These are phyloP conservation scores for Brachionus plicatilis DNA, from an alignment of 1,140 invertebrate genomes.

Conservation along the genomic window DNA sequence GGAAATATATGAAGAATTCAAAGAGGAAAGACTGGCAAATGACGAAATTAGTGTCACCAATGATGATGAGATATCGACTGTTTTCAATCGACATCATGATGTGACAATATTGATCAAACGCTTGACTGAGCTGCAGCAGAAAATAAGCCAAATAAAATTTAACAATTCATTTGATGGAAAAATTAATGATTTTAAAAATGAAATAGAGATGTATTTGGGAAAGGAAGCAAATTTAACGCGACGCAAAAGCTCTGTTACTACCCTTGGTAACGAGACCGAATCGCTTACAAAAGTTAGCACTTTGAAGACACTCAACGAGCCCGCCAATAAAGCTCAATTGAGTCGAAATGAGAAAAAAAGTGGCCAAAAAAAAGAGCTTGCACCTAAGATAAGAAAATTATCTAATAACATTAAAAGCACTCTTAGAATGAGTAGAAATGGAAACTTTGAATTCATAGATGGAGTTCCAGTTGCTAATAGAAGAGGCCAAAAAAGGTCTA, in stretches of 20 bases:
- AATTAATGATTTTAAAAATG: not conserved
- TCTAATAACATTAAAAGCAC: not conserved
- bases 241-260: not conserved
- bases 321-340: not conserved
- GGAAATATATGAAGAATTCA: not conserved
- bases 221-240: not conserved
- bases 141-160: not conserved
- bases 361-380: not conserved
- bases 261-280: not conserved
- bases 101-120: not conserved
- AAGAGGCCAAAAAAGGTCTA: slow-evolving; percentile 2
- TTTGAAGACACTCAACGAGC: not conserved
- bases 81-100: not conserved
- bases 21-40: not conserved
- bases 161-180: not conserved
- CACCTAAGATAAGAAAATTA: not conserved
- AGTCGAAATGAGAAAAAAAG: not conserved
- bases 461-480: slow-evolving; percentile 22
- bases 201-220: not conserved
- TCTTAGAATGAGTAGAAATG: not conserved
- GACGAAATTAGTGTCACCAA: not conserved
- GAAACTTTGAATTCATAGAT: slow-evolving; percentile 14
- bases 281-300: not conserved
- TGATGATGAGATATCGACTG: not conserved
- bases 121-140: not conserved